phyloP scores from a whole-genome alignment of 2,888 invertebrate species.

The Clostera curtula region DNA sequence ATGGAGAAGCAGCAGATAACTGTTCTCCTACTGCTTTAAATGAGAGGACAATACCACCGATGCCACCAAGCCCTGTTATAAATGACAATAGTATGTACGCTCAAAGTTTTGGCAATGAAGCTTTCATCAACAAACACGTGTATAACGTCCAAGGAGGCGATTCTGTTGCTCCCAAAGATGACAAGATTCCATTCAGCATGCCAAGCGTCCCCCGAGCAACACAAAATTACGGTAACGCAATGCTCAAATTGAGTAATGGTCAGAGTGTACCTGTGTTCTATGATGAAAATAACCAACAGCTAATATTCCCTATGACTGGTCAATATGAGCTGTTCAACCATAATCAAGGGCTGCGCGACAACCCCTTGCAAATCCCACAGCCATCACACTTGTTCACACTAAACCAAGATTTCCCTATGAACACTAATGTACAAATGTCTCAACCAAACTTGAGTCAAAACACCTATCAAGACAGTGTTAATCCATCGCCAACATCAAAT shows the following conservation, averaged over 20 bases:
- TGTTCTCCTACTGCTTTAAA: conserved; percentile 48
- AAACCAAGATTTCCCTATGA: conserved; percentile 55
- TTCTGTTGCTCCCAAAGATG: conserved; percentile 42
- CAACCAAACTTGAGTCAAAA: conserved; percentile 32
- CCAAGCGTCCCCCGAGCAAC: conserved; percentile 42
- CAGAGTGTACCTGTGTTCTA: conserved; percentile 60
- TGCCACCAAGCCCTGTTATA: conserved; percentile 39
- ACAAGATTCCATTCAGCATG: conserved; percentile 44
- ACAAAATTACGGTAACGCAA: conserved; percentile 60
- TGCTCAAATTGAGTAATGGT: conserved; percentile 63
- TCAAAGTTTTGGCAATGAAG: conserved; percentile 51
- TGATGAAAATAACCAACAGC: conserved; percentile 64
- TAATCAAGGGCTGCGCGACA: conserved; percentile 50
- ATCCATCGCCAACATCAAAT: conserved; percentile 56
- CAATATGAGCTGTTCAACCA: conserved; percentile 66
- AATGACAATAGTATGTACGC: conserved; percentile 53
- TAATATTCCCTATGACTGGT: conserved; percentile 61
- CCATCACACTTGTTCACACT: conserved; percentile 50
- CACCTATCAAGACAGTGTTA: conserved; percentile 40
- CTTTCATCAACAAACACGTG: conserved; percentile 54
- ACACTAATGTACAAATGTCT: conserved; percentile 41
- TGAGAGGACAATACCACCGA: conserved; percentile 47
- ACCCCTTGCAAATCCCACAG: conserved; percentile 45
- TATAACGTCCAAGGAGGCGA: conserved; percentile 50
- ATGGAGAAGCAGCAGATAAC: conserved; percentile 52